Evolutionary conservation across 2,797 vertebrate genomes (phyloP).

Genomic region (Helarctos malayanus): DNA sequence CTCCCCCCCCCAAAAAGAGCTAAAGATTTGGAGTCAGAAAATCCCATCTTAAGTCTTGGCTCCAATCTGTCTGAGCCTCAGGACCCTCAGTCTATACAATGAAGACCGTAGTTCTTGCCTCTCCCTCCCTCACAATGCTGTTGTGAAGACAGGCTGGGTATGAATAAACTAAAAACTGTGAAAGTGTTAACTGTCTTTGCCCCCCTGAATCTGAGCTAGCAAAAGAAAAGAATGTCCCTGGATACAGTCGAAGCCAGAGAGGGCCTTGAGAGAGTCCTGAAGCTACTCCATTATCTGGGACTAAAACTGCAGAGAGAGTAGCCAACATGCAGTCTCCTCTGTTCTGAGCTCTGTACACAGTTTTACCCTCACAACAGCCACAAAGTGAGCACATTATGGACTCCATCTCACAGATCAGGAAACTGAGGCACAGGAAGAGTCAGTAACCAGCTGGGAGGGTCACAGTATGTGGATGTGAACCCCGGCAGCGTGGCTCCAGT

Average conservation of each 20-base stretch:
- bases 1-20: neutral
- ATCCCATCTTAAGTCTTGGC: neutral
- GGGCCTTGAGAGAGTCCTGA: neutral
- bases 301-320: neutral
- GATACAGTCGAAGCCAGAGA: neutral
- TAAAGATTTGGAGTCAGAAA: slow-evolving; percentile 28
- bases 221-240: neutral
- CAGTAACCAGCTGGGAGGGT: neutral
- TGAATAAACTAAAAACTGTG: slow-evolving; percentile 34
- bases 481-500: neutral
- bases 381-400: neutral
- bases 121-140: neutral
- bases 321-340: neutral
- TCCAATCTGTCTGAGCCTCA: neutral
- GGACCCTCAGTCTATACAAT: neutral
- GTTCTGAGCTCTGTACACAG: neutral
- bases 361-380: neutral
- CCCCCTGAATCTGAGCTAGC: neutral
- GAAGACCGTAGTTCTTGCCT: neutral
- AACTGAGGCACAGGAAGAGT: neutral
- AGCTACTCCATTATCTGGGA: neutral
- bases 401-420: slow-evolving; percentile 19
- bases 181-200: neutral
- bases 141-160: neutral
- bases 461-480: slow-evolving; percentile 9